A percentile compares a stretch with the other conserved stretches of the same genome.
phyloP scores from a whole-genome alignment of 2,113 vertebrate genomes.

The Syngnathus floridae region DNA sequence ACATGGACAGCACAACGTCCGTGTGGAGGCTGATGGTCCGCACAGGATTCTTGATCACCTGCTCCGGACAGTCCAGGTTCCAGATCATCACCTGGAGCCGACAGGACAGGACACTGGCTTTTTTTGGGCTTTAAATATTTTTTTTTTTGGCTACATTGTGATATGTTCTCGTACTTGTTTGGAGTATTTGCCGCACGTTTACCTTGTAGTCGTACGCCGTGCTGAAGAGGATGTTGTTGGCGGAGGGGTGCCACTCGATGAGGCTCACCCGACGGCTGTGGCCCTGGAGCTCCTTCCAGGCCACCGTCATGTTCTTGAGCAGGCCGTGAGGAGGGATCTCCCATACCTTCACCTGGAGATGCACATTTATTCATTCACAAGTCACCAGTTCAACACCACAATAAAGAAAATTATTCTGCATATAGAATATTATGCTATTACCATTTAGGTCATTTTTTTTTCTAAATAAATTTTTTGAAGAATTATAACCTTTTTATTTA shows the following conservation, averaged over 20 bases:
- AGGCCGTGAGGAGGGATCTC: slow-evolving; percentile 80
- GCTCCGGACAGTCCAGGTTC: slow-evolving; percentile 78
- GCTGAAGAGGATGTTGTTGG: slow-evolving; percentile 84
- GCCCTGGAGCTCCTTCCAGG: slow-evolving; percentile 79
- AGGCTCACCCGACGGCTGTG: slow-evolving; percentile 83
- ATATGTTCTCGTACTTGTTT: background rate
- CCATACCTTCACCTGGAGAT: slow-evolving; percentile 85
- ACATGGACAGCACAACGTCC: slow-evolving; percentile 88
- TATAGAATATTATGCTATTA: no score
- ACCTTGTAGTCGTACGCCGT: slow-evolving; percentile 90
- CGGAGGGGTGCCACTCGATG: slow-evolving; percentile 90
- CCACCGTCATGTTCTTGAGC: slow-evolving; percentile 72
- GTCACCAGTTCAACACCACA: no score
- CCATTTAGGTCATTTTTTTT: no score
- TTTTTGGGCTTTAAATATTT: no score
- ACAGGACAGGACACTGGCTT: no score
- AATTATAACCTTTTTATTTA: no score
- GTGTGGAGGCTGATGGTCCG: slow-evolving; percentile 76
- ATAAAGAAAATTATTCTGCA: no score
- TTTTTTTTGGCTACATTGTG: background rate
- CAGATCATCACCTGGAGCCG: slow-evolving; percentile 83
- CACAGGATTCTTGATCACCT: slow-evolving; percentile 74
- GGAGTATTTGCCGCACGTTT: background rate
- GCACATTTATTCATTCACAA: background rate
- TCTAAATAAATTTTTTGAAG: no score